phyloP scores from a whole-genome alignment of 2,888 invertebrate genomes.

The Athalia circularis region DNA sequence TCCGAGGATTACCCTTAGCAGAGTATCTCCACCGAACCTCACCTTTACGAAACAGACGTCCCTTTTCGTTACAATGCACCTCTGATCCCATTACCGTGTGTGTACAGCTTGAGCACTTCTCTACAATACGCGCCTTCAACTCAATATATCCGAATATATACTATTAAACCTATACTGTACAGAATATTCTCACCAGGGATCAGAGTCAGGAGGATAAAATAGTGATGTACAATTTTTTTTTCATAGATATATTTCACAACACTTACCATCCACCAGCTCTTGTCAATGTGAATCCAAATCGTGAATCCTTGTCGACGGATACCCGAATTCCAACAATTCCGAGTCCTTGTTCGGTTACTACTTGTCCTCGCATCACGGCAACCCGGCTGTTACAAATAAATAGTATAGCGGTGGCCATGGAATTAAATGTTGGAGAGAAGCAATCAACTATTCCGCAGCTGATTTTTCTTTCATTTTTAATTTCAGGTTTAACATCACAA shows the following conservation, averaged over 20 bases:
- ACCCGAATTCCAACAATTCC: constrained; percentile 98
- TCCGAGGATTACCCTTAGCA: constrained; percentile 44
- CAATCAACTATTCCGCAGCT: constrained; percentile 31
- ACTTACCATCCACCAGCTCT: constrained; percentile 96
- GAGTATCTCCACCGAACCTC: not conserved
- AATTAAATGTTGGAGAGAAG: constrained; percentile 44
- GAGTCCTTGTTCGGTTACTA: constrained; percentile 94
- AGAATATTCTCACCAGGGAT: not conserved
- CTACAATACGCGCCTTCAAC: not conserved
- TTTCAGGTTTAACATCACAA: not conserved
- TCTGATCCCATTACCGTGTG: constrained; percentile 61
- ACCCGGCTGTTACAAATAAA: constrained; percentile 87
- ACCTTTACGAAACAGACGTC: constrained; percentile 39
- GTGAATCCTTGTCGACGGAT: constrained; percentile 93
- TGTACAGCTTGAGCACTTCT: constrained; percentile 29
- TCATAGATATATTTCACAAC: not conserved
- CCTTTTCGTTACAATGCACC: constrained; percentile 61
- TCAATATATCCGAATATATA: not conserved
- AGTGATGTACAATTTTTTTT: not conserved
- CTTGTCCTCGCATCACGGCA: constrained; percentile 98
- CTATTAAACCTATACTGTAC: not conserved
- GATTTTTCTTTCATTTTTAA: constrained; percentile 49
- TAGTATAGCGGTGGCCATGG: constrained; percentile 46
- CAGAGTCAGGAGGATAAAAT: not conserved
- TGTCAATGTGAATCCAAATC: constrained; percentile 97